Conservation (phyloP, 2,888 invertebrate genomes). For the Neoscelio sp. region DNA sequence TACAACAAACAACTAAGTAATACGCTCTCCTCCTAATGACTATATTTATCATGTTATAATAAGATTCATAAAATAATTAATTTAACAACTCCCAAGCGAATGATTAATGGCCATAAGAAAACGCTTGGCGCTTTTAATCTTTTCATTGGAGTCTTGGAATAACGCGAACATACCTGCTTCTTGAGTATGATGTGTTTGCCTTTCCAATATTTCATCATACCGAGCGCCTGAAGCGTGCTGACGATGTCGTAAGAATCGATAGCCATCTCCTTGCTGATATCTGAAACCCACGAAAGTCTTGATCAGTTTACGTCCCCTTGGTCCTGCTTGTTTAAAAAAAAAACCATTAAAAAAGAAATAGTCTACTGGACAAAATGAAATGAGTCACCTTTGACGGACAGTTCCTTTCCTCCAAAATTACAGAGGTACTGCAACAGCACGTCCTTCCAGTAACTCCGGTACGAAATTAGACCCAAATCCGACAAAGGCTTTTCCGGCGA, state of each 20-base stretch:
- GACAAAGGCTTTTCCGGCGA: slow-evolving; percentile 99
- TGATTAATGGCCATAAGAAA: slow-evolving; percentile 25
- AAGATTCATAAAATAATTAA: slow-evolving; percentile 30
- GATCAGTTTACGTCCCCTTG: slow-evolving; percentile 23
- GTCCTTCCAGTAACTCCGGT: slow-evolving; percentile 99
- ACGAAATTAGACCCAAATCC: slow-evolving; percentile 98
- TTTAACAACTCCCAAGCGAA: slow-evolving; percentile 18
- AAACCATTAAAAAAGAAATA: neutral
- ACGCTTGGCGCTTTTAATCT: slow-evolving; percentile 32
- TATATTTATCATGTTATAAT: slow-evolving; percentile 16
- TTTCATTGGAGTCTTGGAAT: slow-evolving; percentile 13
- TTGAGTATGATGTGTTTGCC: slow-evolving; percentile 98
- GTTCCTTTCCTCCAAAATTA: slow-evolving; percentile 93
- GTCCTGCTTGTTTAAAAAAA: neutral
- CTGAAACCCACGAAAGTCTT: slow-evolving; percentile 79
- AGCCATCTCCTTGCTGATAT: slow-evolving; percentile 94
- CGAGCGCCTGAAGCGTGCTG: slow-evolving; percentile 97
- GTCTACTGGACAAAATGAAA: neutral
- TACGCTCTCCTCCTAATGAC: no score
- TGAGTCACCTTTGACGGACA: slow-evolving; percentile 92
- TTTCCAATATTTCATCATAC: slow-evolving; percentile 99
- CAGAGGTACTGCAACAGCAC: slow-evolving; percentile 96
- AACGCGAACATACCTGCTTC: slow-evolving; percentile 88
- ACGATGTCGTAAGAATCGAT: slow-evolving; percentile 99
- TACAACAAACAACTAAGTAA: no score